Evolutionary conservation across 2,113 vertebrate genomes (phyloP).

Genomic region (Poeciliopsis retropinna): DNA sequence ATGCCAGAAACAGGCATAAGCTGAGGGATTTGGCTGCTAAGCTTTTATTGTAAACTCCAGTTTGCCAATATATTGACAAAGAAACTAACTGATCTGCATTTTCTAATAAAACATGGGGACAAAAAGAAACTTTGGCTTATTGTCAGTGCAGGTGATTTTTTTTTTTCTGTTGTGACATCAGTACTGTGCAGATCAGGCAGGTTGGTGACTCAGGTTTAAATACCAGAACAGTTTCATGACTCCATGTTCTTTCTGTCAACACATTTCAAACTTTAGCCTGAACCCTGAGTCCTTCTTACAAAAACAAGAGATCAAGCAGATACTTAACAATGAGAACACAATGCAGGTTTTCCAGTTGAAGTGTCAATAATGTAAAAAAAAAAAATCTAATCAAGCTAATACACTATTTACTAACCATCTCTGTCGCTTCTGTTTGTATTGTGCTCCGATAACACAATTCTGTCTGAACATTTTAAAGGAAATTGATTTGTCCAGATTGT

Average conservation of each 20-base stretch:
- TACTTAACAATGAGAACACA: not conserved
- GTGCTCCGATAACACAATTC: not conserved
- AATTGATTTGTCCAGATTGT: not conserved
- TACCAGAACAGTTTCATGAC: not conserved
- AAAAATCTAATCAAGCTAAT: not conserved
- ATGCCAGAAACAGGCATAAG: not conserved
- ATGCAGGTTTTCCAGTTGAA: not conserved
- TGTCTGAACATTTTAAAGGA: not conserved
- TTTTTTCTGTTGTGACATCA: not conserved
- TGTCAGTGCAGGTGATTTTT: not conserved
- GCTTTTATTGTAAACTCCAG: not conserved
- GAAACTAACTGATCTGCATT: not conserved
- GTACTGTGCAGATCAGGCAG: not conserved
- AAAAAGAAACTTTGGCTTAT: not conserved
- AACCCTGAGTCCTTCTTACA: not conserved
- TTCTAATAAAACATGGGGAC: not conserved
- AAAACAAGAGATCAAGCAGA: not conserved
- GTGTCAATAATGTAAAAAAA: not conserved
- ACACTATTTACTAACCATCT: not conserved
- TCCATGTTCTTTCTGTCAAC: not conserved
- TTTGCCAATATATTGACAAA: not conserved
- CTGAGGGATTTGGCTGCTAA: not conserved
- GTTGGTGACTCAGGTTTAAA: conserved; percentile 24
- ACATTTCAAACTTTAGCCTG: not conserved
- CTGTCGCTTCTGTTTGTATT: not conserved